Evolutionary conservation across 30 jellyfish, hydroid and myxozoan genomes (phyloP).

Genomic region (Aurelia coerulea): DNA sequence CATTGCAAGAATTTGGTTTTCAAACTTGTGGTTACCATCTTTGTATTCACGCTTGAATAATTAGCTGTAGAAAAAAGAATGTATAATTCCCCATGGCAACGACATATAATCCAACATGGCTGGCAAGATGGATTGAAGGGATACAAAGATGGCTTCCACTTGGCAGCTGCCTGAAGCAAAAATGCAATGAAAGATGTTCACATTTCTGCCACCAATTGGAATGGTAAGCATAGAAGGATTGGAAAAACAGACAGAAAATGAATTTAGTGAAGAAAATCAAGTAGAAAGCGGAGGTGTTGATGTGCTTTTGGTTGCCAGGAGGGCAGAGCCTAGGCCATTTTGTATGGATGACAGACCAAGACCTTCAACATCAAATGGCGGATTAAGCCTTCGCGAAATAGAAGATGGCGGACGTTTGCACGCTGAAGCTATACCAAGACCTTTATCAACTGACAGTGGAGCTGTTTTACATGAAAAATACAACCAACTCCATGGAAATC

Average conservation of each 20-base stretch:
- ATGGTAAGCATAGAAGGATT: constrained; percentile 22
- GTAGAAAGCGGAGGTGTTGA: constrained; percentile 1
- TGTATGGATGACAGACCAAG: not conserved
- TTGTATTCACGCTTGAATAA: too few species aligned
- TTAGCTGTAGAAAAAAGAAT: too few species aligned
- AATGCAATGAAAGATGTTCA: constrained; percentile 24
- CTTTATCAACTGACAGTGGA: too few species aligned
- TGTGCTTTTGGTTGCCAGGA: constrained; percentile 17
- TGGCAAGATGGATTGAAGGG: constrained; percentile 4
- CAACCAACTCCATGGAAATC: too few species aligned
- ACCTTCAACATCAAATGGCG: constrained; percentile 10
- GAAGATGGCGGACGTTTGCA: not conserved
- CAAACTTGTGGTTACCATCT: too few species aligned
- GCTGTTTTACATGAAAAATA: too few species aligned
- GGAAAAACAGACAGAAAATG: not conserved
- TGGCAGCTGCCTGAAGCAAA: too few species aligned
- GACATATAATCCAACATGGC: constrained; percentile 48
- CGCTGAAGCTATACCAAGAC: not conserved
- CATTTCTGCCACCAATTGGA: constrained; percentile 69
- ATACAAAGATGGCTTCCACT: too few species aligned
- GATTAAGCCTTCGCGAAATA: not conserved
- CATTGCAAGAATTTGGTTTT: too few species aligned
- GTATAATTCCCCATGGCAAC: constrained; percentile 43
- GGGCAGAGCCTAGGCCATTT: constrained; percentile 34
- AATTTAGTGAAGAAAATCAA: constrained; percentile 13